These are phyloP conservation scores for Dioctria linearis DNA, from an alignment of 2,888 invertebrate genomes.

Conservation along the genomic window DNA sequence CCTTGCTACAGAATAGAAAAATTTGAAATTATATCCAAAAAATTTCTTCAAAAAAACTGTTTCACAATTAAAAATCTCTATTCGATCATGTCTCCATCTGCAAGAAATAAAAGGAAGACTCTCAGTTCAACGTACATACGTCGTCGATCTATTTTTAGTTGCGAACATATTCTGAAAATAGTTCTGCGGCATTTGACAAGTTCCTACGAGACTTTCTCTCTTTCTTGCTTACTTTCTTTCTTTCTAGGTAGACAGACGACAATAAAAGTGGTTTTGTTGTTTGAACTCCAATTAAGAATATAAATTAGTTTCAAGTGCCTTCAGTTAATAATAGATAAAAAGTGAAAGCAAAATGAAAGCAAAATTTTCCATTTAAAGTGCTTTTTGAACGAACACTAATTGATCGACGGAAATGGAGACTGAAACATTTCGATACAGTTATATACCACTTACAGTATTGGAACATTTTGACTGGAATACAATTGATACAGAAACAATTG, in stretches of 20 bases:
- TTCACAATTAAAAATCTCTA: background rate
- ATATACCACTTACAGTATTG: constrained; percentile 70
- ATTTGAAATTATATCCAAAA: no score
- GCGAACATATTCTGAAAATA: constrained; percentile 31
- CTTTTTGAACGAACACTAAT: background rate
- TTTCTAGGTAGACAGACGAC: background rate
- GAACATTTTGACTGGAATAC: constrained; percentile 65
- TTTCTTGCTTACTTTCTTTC: no score
- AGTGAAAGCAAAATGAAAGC: constrained; percentile 18
- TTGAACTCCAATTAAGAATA: background rate
- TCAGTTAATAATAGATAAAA: background rate
- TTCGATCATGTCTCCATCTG: constrained; percentile 36
- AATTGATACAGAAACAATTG: constrained; percentile 58
- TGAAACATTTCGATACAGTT: constrained; percentile 63
- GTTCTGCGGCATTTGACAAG: constrained; percentile 46
- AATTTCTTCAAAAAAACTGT: background rate
- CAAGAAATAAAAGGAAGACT: constrained; percentile 40
- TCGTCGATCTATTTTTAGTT: constrained; percentile 44
- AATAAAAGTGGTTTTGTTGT: constrained; percentile 46
- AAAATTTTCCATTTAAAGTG: background rate
- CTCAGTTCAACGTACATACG: background rate
- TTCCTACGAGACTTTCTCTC: constrained; percentile 35
- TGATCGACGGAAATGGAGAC: constrained; percentile 55
- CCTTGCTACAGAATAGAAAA: no score
- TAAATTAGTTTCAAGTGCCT: background rate